Evolutionary conservation across 2,888 invertebrate species (phyloP).

Genomic region (Scaptomyza caliginosa): DNA sequence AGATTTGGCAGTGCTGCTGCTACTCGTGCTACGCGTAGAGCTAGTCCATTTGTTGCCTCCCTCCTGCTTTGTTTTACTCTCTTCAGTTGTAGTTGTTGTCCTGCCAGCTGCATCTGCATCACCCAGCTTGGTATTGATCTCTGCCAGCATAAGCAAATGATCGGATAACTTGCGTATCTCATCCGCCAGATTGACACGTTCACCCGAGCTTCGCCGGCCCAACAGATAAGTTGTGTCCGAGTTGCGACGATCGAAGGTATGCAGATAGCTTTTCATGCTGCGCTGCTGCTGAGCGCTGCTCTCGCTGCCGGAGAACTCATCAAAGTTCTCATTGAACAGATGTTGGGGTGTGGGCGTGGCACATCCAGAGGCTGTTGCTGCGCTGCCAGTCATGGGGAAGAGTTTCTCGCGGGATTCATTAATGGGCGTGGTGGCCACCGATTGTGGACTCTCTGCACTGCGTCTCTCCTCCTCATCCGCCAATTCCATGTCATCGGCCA

Average conservation of each 20-base stretch:
- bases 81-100: conserved; percentile 17
- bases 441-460: conserved; percentile 58
- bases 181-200: conserved; percentile 90
- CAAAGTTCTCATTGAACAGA: conserved; percentile 72
- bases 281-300: conserved; percentile 68
- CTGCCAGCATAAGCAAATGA: conserved; percentile 89
- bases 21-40: conserved; percentile 24
- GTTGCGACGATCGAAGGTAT: conserved; percentile 88
- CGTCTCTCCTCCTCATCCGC: conserved; percentile 59
- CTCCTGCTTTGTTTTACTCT: conserved; percentile 41
- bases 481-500: conserved; percentile 30
- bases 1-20: conserved; percentile 12
- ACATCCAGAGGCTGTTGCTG: conserved; percentile 77
- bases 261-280: conserved; percentile 83
- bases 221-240: conserved; percentile 91
- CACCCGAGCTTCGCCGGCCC: conserved; percentile 86
- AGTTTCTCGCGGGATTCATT: conserved; percentile 83
- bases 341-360: conserved; percentile 72
- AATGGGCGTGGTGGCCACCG: conserved; percentile 77
- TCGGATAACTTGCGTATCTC: conserved; percentile 93
- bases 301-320: conserved; percentile 72
- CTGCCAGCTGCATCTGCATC: conserved; percentile 17
- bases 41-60: conserved; percentile 54
- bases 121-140: conserved; percentile 85
- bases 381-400: conserved; percentile 70